Evolutionary conservation across 2,113 vertebrate species (phyloP), one percentile per base, ranked within the genome.

Genomic region (Lepus europaeus): DNA sequence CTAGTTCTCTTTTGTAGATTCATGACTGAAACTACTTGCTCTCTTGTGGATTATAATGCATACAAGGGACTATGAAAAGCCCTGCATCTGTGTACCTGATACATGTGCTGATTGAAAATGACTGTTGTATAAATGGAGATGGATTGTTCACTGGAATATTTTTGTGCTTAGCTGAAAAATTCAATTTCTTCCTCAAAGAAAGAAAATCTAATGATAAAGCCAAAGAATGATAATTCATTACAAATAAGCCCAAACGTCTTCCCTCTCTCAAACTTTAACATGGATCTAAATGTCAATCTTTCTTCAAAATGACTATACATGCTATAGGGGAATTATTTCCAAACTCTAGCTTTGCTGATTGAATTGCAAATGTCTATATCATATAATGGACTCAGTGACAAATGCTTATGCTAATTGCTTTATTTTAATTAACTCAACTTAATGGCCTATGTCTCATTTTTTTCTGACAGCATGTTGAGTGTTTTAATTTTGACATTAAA

Each of bases 391-490:
- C 68, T 91, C 68, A 80, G 10, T 90, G 80, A 82, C 63, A 96
- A 91, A 87, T 59, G 51, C 5, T 64, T 77, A 45, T 53, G 19
- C 17, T 90, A 94, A 95, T 88, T 91, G 49, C 59, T 93, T 90
- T 10, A 91, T 89, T 97, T 94, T 93, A 96, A 97, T 91, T 93
- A 95, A 49, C 61, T 74, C 1, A 49, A 91, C 89, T 96, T 93
- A 96, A 91, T 89, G 39, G 22, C 3, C 39, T 70, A 66, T 83
- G 53, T 95, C 96, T 94, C 9, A 59, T 31, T 93, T 87, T n/a
- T 95, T 88, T 45, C 49, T 95, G 68, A 91, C 16, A 92, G 22
- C 9, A 39, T 23, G 64, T 45, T 93, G 82, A 91, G 73, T 80
- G 36, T 93, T 93, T 97, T 97, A 82, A 96, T 94, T 93, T 88